Conservation (phyloP, 2,113 vertebrate genomes). For the Hemicordylus capensis region DNA sequence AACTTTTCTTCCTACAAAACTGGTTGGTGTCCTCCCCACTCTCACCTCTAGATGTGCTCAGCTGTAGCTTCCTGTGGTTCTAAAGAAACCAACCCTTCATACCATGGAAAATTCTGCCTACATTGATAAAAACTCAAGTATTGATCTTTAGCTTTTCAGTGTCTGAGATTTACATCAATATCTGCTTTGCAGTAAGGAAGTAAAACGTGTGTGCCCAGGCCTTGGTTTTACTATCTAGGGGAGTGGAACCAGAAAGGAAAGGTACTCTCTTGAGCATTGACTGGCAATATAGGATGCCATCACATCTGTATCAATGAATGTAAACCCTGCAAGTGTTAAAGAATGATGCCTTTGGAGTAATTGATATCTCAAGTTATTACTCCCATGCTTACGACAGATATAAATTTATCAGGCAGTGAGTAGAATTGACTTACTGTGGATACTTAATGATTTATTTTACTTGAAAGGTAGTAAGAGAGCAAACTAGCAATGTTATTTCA, state of each 20-base stretch:
- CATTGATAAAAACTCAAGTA: constrained; percentile 67
- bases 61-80: constrained; percentile 55
- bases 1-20: constrained; percentile 47
- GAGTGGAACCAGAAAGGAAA: constrained; percentile 54
- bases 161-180: constrained; percentile 66
- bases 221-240: constrained; percentile 58
- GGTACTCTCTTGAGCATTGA: constrained; percentile 44
- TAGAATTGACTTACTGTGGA: constrained; percentile 61
- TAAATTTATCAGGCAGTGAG: constrained; percentile 68
- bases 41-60: constrained; percentile 47
- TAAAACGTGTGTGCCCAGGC: constrained; percentile 30
- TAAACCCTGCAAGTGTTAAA: constrained; percentile 57
- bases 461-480: constrained; percentile 42
- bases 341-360: constrained; percentile 62
- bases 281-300: constrained; percentile 56
- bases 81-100: constrained; percentile 64
- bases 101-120: constrained; percentile 61
- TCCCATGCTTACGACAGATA: constrained; percentile 60
- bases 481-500: constrained; percentile 25
- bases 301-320: constrained; percentile 40
- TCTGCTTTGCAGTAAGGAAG: constrained; percentile 42
- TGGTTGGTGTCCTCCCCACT: constrained; percentile 44
- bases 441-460: constrained; percentile 66
- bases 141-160: constrained; percentile 65
- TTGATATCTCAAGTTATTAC: constrained; percentile 60